Evolutionary conservation across 2,113 vertebrate species (phyloP).

Genomic region (Nannobrachium achirus): DNA sequence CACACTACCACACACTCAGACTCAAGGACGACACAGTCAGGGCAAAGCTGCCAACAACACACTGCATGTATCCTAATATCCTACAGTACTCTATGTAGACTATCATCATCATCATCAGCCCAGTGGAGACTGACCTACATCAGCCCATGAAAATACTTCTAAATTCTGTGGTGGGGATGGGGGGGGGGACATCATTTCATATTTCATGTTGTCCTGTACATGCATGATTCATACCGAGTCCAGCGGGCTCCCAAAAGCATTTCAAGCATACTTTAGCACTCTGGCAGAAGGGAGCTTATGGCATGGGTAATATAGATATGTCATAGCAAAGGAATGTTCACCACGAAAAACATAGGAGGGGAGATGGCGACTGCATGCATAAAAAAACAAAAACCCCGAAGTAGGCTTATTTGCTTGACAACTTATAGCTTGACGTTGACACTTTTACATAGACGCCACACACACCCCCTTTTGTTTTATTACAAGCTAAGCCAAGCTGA

Average conservation of each 20-base stretch:
- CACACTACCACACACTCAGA: too few relatives aligned
- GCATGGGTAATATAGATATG: constrained; percentile 3
- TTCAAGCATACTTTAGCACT: constrained; percentile 9
- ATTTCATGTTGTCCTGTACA: constrained; percentile 20
- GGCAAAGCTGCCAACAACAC: too few relatives aligned
- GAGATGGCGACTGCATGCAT: not conserved
- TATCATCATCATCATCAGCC: too few relatives aligned
- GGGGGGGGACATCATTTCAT: constrained; percentile 4
- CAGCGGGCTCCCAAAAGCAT: not conserved
- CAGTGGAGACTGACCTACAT: too few relatives aligned
- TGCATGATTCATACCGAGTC: constrained; percentile 17
- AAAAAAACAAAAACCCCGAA: not conserved
- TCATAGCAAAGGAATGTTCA: constrained; percentile 45
- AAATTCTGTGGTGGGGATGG: too few relatives aligned
- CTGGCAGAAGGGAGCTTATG: not conserved
- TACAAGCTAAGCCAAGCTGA: too few relatives aligned
- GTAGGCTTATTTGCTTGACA: not conserved
- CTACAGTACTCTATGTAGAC: too few relatives aligned
- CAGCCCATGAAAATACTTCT: too few relatives aligned
- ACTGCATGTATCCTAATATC: too few relatives aligned
- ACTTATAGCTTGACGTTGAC: not conserved
- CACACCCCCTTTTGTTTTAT: too few relatives aligned
- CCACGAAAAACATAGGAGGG: constrained; percentile 2
- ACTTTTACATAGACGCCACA: too few relatives aligned
- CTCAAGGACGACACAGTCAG: too few relatives aligned